Evolutionary conservation across 2,888 invertebrate genomes (phyloP), one percentile per base, ranked within the genome.

Genomic region (Strigamia maritima): DNA sequence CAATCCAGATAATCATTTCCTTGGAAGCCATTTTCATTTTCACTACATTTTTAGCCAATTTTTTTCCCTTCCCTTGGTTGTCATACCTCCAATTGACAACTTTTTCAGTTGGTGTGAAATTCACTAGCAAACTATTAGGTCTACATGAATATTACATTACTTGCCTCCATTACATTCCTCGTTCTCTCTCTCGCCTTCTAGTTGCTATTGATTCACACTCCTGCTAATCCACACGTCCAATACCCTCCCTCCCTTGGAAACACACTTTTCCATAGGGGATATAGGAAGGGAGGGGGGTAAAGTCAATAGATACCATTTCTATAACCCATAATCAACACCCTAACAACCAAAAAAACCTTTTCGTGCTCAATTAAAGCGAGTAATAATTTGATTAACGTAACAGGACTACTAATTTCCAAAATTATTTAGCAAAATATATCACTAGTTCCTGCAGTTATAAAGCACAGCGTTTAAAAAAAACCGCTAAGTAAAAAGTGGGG

Each of bases 181-280:
- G 3, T 49, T 49, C 49, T 49, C 16, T 60, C 60, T 65, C 16
- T 65, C 65, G 19, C 60, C 65, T 26, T 65, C 24, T 65, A 65
- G 65, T 65, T 65, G 65, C 65, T 65, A 65, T 65, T 65, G 65
- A 65, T 65, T 65, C 65, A 65, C 65, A 65, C 65, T 65, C 65
- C 28, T 65, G 65, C 65, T 65, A 65, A 65, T 65, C 65, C 65
- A 65, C 60, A 65, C 65, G 26, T 12, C 65, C 65, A 65, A 65
- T 10, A 65, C 65, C 65, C 65, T 65, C 65, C 65, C 28, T 49
- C 28, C 65, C 65, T 65, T 65, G 26, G 65, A 65, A 24, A 65
- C 65, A 65, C 65, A 65, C 24, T 65, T 65, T 65, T 24, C 65
- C 65, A 65, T 26, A 65, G 65, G 65, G 65, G 44, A 44, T 44